Evolutionary conservation across 2,888 invertebrate genomes (phyloP).

Genomic region (Erebia palarica): DNA sequence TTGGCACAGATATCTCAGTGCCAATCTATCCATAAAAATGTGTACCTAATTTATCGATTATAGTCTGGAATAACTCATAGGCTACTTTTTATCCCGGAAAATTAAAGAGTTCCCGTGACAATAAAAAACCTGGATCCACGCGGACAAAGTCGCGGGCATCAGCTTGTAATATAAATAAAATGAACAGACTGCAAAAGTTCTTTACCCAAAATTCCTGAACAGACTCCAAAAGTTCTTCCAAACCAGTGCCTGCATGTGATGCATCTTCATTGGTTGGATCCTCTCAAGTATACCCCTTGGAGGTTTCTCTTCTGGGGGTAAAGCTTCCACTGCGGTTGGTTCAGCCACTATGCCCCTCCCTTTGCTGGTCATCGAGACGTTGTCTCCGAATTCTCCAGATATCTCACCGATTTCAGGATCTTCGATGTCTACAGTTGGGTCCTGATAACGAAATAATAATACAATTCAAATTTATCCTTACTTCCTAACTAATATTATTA

Average conservation of each 20-base stretch:
- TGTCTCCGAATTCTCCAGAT: slow-evolving; percentile 94
- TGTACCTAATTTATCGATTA: too few relatives aligned
- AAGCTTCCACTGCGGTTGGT: slow-evolving; percentile 77
- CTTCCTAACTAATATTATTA: too few relatives aligned
- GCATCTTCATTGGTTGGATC: slow-evolving; percentile 84
- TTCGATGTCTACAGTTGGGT: slow-evolving; percentile 85
- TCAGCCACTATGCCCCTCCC: slow-evolving; percentile 85
- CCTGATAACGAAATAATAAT: slow-evolving; percentile 51
- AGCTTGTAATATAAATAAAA: neutral
- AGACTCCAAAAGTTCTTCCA: slow-evolving; percentile 95
- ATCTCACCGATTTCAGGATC: slow-evolving; percentile 88
- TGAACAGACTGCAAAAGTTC: neutral
- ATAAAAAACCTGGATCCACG: too few relatives aligned
- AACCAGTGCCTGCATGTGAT: slow-evolving; percentile 90
- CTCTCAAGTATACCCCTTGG: slow-evolving; percentile 79
- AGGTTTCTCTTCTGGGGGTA: slow-evolving; percentile 87
- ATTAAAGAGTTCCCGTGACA: too few relatives aligned
- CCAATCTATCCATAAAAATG: too few relatives aligned
- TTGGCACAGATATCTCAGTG: too few relatives aligned
- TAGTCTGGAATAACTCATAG: too few relatives aligned
- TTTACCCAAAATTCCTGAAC: slow-evolving; percentile 91
- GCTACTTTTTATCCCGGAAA: too few relatives aligned
- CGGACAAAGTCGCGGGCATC: too few relatives aligned
- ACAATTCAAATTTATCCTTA: neutral
- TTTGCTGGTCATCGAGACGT: slow-evolving; percentile 89